These are phyloP conservation scores for Amphiprion ocellaris DNA, from an alignment of 2,113 vertebrate genomes.

Conservation along the genomic window DNA sequence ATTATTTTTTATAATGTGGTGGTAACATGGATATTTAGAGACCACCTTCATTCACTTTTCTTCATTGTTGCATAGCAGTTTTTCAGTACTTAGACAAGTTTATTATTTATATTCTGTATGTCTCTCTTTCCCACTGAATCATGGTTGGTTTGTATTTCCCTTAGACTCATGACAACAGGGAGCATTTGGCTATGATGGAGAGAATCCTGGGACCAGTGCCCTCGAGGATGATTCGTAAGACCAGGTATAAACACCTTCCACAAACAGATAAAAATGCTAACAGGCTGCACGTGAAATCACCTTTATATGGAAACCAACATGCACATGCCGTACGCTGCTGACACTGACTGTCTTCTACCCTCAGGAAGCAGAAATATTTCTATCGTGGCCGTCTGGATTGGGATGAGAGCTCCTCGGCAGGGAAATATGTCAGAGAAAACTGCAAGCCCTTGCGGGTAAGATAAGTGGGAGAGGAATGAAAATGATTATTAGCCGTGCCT, in stretches of 20 bases:
- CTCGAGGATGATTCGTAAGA: slow-evolving; percentile 96
- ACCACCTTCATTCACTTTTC: too few species aligned
- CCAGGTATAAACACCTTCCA: slow-evolving; percentile 83
- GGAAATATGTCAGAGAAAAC: slow-evolving; percentile 96
- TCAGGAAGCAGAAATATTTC: slow-evolving; percentile 98
- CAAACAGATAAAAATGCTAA: not conserved
- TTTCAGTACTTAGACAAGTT: too few species aligned
- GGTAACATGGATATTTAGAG: too few species aligned
- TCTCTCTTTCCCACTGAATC: not conserved
- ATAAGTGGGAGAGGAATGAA: not conserved
- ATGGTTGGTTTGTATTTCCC: not conserved
- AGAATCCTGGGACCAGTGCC: slow-evolving; percentile 95
- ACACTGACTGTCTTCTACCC: not conserved
- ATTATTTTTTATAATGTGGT: too few species aligned
- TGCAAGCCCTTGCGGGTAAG: slow-evolving; percentile 97
- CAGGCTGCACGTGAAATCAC: not conserved
- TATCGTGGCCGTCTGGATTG: slow-evolving; percentile 95
- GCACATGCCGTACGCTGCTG: not conserved
- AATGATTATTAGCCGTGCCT: not conserved
- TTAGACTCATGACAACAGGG: slow-evolving; percentile 97
- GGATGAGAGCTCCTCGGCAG: slow-evolving; percentile 95
- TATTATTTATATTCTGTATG: not conserved
- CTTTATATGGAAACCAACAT: not conserved
- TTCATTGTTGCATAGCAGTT: too few species aligned
- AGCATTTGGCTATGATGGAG: slow-evolving; percentile 99